Evolutionary conservation across 1,140 invertebrate species (phyloP), one percentile per base, ranked within the genome.

Genomic region (Arion vulgaris): DNA sequence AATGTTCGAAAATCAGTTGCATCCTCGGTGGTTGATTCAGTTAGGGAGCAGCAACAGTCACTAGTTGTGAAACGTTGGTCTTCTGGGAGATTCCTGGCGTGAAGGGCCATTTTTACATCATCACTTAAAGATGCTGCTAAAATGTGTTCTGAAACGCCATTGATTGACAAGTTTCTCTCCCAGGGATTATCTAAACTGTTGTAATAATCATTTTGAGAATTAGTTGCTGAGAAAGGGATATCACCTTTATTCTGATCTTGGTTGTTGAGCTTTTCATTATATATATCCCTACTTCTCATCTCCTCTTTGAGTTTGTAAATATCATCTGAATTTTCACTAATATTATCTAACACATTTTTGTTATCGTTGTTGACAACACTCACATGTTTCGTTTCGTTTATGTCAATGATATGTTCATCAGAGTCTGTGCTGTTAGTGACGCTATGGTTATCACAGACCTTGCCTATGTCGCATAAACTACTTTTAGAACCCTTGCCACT

Each of bases 41-140:
- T 28, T 5, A 76, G 38, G 36, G 17, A 49, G 5, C 28, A 53
- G 41, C 57, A 11, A n/a, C 19, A 11, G 26, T 36, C 34, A 45
- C 45, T n/a, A 28, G n/a, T 17, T 45, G 23, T 57, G 38, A 45
- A 57, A 68, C 72, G 28, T n/a, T 51, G 66, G 62, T 45, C 57
- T 36, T 38, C 38, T 19, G 69, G 26, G 19, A 53, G 49, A 26
- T 71, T 74, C 71, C 34, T 62, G 72, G 85, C 76, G 66, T 87
- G 83, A 76, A 84, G 79, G 23, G 85, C 85, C 41, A 89, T 62
- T 80, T 90, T 90, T 13, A 85, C 86, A 74, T 90, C 89, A n/a
- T 90, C 89, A 57, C 85, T 86, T 66, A 86, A 82, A 17, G 87
- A 84, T 26, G 85, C 85, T 32, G 83, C 81, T 41, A 85, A 39